These are phyloP conservation scores for Microchirus variegatus DNA, from an alignment of 2,797 vertebrate genomes.

Conservation along the genomic window DNA sequence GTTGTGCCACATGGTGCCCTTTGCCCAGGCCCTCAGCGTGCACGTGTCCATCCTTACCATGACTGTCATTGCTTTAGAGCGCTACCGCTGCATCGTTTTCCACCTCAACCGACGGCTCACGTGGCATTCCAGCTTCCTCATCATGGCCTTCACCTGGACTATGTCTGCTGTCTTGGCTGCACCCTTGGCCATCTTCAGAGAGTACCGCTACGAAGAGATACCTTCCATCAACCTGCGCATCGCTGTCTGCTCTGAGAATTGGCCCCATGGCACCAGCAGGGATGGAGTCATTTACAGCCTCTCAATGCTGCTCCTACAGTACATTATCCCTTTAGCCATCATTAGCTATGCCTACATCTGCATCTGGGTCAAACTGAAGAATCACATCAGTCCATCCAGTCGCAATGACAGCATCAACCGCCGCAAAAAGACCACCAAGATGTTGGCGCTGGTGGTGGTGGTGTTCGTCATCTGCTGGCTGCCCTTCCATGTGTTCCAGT, in stretches of 20 bases:
- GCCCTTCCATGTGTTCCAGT: conserved; percentile 90
- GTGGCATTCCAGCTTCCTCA: conserved; percentile 85
- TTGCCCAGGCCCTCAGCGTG: conserved; percentile 91
- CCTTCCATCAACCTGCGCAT: conserved; percentile 88
- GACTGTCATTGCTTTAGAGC: conserved; percentile 91
- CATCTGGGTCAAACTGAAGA: conserved; percentile 94
- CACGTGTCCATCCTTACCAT: conserved; percentile 91
- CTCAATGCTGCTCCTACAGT: conserved; percentile 92
- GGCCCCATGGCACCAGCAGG: conserved; percentile 87
- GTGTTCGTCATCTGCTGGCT: conserved; percentile 92
- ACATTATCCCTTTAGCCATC: conserved; percentile 87
- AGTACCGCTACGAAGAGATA: conserved; percentile 89
- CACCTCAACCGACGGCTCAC: conserved; percentile 90
- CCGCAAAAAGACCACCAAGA: conserved; percentile 92
- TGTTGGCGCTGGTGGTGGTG: conserved; percentile 90
- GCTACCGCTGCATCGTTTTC: conserved; percentile 92
- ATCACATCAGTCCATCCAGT: conserved; percentile 87
- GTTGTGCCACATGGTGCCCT: conserved; percentile 91
- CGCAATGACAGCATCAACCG: conserved; percentile 85
- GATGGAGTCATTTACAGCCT: conserved; percentile 93
- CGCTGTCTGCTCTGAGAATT: conserved; percentile 92
- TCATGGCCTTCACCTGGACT: conserved; percentile 88
- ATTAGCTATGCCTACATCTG: conserved; percentile 92
- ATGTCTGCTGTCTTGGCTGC: conserved; percentile 87
- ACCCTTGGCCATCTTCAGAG: conserved; percentile 91